Evolutionary conservation across 1,140 invertebrate genomes (phyloP).

Genomic region (Pseudomyrmex pallidus): DNA sequence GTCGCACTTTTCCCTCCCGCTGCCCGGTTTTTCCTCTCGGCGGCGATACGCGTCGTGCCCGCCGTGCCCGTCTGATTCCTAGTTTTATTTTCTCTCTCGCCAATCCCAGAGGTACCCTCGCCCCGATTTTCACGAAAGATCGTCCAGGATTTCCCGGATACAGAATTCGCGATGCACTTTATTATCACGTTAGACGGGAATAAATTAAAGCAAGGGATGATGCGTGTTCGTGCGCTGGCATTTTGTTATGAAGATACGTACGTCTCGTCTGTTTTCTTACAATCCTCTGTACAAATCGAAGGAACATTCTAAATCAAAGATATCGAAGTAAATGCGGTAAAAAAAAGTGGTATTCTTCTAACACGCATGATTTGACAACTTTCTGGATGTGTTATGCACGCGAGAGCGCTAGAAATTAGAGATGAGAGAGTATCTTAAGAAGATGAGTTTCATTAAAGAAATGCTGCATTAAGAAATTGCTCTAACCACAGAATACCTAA

Average conservation of each 20-base stretch:
- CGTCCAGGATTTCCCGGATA: conserved; percentile 48
- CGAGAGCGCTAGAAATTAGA: background rate
- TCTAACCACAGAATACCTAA: conserved; percentile 47
- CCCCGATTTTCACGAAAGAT: background rate
- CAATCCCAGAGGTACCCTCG: conserved; percentile 24
- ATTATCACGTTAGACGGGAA: conserved; percentile 51
- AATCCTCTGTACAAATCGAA: conserved; percentile 11
- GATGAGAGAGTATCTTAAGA: conserved; percentile 24
- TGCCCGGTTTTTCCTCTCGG: conserved; percentile 62
- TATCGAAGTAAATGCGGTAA: background rate
- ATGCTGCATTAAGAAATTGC: conserved; percentile 57
- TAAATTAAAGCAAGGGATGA: conserved; percentile 37
- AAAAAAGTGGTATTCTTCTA: conserved; percentile 1
- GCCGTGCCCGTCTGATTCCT: conserved; percentile 42
- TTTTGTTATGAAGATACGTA: background rate
- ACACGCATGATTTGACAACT: conserved; percentile 15
- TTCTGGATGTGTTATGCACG: background rate
- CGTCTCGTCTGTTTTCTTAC: conserved; percentile 13
- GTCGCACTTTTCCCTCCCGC: conserved; percentile 62
- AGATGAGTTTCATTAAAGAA: conserved; percentile 58
- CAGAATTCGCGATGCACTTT: conserved; percentile 44
- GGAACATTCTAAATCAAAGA: conserved; percentile 12
- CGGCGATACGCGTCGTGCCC: conserved; percentile 46
- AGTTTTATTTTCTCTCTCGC: conserved; percentile 51
- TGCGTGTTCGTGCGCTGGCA: conserved; percentile 7